Conservation (phyloP, 2,888 invertebrate species). For the Kryphioiulus occultus region DNA sequence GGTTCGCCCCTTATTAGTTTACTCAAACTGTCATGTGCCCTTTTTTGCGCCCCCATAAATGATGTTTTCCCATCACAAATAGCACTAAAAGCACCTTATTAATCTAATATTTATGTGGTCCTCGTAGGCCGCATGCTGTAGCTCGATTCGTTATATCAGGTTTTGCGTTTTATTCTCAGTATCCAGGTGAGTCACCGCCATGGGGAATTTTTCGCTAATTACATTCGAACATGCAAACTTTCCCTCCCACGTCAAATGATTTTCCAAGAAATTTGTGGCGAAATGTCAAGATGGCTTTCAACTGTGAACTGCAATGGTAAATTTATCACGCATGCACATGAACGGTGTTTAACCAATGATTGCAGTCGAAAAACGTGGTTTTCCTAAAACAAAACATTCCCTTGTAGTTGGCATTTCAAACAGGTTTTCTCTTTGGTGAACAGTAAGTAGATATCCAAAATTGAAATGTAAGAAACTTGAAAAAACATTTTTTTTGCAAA, state of each 20-base stretch:
- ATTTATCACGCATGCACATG: too few relatives aligned
- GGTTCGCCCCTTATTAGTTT: constrained; percentile 23
- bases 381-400: too few relatives aligned
- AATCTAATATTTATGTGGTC: constrained; percentile 23
- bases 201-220: not conserved
- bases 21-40: not conserved
- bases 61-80: constrained; percentile 14
- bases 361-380: too few relatives aligned
- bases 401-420: too few relatives aligned
- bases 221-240: not conserved
- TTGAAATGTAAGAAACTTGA: too few relatives aligned
- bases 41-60: not conserved
- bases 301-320: too few relatives aligned
- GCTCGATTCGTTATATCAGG: constrained; percentile 1
- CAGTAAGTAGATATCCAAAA: too few relatives aligned
- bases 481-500: too few relatives aligned
- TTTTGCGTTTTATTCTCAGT: not conserved
- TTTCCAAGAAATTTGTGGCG: not conserved
- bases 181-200: not conserved
- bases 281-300: not conserved
- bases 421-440: too few relatives aligned
- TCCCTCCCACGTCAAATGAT: not conserved
- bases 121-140: not conserved
- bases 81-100: constrained; percentile 23
- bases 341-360: too few relatives aligned